phyloP scores from a whole-genome alignment of 2,888 invertebrate species.

The Drosophila robusta region DNA sequence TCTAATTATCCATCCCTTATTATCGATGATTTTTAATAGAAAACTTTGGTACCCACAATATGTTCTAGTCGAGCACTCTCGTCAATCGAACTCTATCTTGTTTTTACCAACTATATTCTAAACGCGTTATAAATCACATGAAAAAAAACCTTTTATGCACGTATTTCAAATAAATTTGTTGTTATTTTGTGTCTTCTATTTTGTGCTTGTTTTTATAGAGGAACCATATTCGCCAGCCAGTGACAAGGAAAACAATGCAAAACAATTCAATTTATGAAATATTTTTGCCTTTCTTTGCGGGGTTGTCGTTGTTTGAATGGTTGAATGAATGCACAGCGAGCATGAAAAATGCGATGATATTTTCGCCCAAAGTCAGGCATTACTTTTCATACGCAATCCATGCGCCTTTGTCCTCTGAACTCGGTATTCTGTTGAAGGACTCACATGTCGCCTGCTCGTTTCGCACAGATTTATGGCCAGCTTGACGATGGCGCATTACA shows the following conservation, averaged over 20 bases:
- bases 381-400: conserved; percentile 68
- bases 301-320: conserved; percentile 27
- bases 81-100: background rate
- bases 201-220: conserved; percentile 13
- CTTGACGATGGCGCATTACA: conserved; percentile 63
- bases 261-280: conserved; percentile 72
- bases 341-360: conserved; percentile 47
- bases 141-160: conserved; percentile 17
- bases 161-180: conserved; percentile 37
- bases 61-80: background rate
- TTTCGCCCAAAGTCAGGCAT: conserved; percentile 32
- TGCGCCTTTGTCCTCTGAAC: conserved; percentile 19
- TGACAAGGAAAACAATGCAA: conserved; percentile 54
- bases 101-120: conserved; percentile 30
- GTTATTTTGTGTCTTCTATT: conserved; percentile 16
- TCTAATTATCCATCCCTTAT: too few relatives aligned
- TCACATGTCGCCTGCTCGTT: conserved; percentile 41
- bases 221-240: conserved; percentile 21
- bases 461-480: conserved; percentile 70
- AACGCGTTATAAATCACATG: conserved; percentile 63
- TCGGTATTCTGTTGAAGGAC: conserved; percentile 16
- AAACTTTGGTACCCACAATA: background rate
- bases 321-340: conserved; percentile 37
- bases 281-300: conserved; percentile 40
- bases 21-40: background rate